phyloP scores from a whole-genome alignment of 2,888 invertebrate genomes.

The Maniola hyperantus region DNA sequence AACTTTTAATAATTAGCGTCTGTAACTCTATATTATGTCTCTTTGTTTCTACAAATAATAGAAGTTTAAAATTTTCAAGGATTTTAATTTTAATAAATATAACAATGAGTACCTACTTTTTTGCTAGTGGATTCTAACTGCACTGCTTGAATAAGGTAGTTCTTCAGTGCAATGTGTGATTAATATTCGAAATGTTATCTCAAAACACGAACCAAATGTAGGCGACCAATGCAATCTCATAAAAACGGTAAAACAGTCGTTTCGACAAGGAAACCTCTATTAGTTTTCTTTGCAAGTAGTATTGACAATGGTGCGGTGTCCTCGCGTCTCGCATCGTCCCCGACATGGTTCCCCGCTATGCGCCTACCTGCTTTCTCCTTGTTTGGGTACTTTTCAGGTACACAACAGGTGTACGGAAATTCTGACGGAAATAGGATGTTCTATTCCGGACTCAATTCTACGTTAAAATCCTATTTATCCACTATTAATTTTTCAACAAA shows the following conservation, averaged over 20 bases:
- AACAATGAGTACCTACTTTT: too few species aligned
- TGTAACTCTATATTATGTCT: too few species aligned
- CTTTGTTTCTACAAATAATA: too few species aligned
- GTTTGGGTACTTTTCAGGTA: constrained; percentile 31
- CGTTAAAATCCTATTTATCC: neutral
- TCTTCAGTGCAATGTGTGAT: too few species aligned
- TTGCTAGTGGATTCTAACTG: too few species aligned
- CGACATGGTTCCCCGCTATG: constrained; percentile 47
- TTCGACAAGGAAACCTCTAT: constrained; percentile 67
- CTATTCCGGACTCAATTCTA: neutral
- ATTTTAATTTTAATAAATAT: too few species aligned
- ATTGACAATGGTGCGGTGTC: constrained; percentile 62
- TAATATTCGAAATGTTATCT: neutral
- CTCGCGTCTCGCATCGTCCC: constrained; percentile 50
- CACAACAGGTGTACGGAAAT: constrained; percentile 36
- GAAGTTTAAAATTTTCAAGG: too few species aligned
- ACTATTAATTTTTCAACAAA: neutral
- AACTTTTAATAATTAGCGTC: too few species aligned
- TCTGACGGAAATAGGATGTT: constrained; percentile 20
- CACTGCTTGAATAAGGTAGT: too few species aligned
- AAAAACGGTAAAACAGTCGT: constrained; percentile 71
- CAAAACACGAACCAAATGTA: constrained; percentile 46
- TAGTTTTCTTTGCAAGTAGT: constrained; percentile 73
- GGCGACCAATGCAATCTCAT: constrained; percentile 53
- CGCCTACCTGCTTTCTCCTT: constrained; percentile 46